Percentiles rank a stretch among this genome's conserved stretches.
These are phyloP conservation scores for Punctoribates punctum DNA, from an alignment of 2,888 invertebrate species.

Conservation along the genomic window DNA sequence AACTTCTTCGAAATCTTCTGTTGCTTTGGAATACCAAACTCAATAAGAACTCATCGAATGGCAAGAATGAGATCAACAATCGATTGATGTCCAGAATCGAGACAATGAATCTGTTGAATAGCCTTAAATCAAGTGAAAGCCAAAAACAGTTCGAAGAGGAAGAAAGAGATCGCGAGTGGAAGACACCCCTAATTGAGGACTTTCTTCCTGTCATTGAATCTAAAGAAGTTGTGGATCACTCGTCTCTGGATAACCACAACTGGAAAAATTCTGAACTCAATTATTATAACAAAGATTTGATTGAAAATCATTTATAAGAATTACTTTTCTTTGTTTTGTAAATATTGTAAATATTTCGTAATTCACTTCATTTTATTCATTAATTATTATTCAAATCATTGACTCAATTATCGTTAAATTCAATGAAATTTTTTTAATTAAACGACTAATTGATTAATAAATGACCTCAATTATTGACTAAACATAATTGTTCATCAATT, in stretches of 20 bases:
- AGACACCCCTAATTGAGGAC: slow-evolving; percentile 9
- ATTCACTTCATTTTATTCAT: no score
- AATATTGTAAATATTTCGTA: neutral
- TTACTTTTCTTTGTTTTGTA: neutral
- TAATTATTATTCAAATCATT: no score
- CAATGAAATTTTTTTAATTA: no score
- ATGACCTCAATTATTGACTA: no score
- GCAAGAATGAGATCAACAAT: neutral
- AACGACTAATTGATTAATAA: no score
- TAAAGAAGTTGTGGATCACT: neutral
- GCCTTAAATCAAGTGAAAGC: neutral
- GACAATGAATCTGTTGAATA: neutral
- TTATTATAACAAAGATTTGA: slow-evolving; percentile 14
- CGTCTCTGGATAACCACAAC: neutral
- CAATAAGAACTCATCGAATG: neutral
- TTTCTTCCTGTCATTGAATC: neutral
- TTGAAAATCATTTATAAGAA: neutral
- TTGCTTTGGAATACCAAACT: neutral
- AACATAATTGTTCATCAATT: no score
- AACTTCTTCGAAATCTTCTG: neutral
- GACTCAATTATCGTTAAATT: no score
- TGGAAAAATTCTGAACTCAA: slow-evolving; percentile 18
- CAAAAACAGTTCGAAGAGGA: neutral
- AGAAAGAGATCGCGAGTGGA: neutral
- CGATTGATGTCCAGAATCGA: neutral